These are phyloP conservation scores for Nettapus auritus DNA, from an alignment of 2,113 vertebrate species.

Conservation along the genomic window DNA sequence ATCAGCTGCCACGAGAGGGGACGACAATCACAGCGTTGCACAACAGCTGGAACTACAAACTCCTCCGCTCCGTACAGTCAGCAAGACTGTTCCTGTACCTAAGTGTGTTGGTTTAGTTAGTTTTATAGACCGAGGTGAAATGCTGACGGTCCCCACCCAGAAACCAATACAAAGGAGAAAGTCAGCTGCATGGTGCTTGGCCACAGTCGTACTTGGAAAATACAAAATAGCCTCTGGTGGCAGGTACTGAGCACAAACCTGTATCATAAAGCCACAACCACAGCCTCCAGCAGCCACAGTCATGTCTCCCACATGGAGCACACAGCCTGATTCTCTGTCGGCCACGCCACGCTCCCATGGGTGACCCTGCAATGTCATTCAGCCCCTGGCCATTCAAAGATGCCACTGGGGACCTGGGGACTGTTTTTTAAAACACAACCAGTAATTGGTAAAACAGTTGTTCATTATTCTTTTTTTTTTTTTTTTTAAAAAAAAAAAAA, in stretches of 20 bases:
- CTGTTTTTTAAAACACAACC: background rate
- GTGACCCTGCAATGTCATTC: background rate
- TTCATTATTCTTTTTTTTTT: rapidly evolving
- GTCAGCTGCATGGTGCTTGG: rapidly evolving
- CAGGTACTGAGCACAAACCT: background rate
- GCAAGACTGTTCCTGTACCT: rapidly evolving
- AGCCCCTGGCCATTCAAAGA: background rate
- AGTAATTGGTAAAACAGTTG: background rate
- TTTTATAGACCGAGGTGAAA: background rate
- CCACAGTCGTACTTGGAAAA: background rate
- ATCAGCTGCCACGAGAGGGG: background rate
- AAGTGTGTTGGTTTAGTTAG: background rate
- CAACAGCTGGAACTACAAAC: background rate
- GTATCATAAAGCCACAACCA: background rate
- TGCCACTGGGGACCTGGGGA: background rate
- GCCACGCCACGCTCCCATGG: background rate
- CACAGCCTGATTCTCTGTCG: rapidly evolving
- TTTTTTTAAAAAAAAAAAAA: too few relatives aligned
- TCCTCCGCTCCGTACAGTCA: background rate
- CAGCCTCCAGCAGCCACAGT: background rate
- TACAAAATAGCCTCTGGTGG: rapidly evolving
- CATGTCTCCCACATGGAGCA: rapidly evolving
- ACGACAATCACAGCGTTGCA: background rate
- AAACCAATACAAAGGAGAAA: background rate
- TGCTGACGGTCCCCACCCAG: background rate